Percentiles rank a stretch among this genome's conserved stretches.
phyloP scores from a whole-genome alignment of 2,113 vertebrate genomes.

The Pseudorasbora parva region DNA sequence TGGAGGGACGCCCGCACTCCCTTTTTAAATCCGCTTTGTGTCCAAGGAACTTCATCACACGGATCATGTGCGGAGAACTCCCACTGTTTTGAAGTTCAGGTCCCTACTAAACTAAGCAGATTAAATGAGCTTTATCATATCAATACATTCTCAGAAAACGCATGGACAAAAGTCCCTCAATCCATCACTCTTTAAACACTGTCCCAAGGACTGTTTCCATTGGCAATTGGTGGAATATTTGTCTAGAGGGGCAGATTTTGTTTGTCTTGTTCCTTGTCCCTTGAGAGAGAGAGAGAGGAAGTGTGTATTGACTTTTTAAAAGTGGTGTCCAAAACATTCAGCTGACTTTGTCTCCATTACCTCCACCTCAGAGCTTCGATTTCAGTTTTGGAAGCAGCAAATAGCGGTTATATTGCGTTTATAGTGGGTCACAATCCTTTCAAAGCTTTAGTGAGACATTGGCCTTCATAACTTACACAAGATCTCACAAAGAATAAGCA shows the following conservation, averaged over 20 bases:
- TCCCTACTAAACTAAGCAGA: background rate
- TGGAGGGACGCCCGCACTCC: conserved; percentile 30
- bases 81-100: conserved; percentile 6
- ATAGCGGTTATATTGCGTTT: background rate
- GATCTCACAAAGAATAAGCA: background rate
- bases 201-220: conserved; percentile 21
- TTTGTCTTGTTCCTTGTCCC: background rate
- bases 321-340: background rate
- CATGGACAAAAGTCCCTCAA: conserved; percentile 1
- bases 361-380: background rate
- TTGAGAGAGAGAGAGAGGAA: background rate
- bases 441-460: background rate
- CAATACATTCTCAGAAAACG: conserved; percentile 7
- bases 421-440: conserved; percentile 1
- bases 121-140: background rate
- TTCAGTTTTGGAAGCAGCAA: conserved; percentile 1
- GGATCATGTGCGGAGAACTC: conserved; percentile 19
- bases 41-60: conserved; percentile 6
- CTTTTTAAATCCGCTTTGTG: conserved; percentile 48
- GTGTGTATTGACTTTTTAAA: conserved; percentile 3
- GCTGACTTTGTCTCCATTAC: background rate
- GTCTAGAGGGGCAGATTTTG: conserved; percentile 5
- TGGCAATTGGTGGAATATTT: conserved; percentile 8
- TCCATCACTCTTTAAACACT: conserved; percentile 32
- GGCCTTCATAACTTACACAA: background rate